Evolutionary conservation across 92 coral and sea anemone species (phyloP), one percentile per base, ranked within the genome.

Genomic region (Meandrina meandrites): DNA sequence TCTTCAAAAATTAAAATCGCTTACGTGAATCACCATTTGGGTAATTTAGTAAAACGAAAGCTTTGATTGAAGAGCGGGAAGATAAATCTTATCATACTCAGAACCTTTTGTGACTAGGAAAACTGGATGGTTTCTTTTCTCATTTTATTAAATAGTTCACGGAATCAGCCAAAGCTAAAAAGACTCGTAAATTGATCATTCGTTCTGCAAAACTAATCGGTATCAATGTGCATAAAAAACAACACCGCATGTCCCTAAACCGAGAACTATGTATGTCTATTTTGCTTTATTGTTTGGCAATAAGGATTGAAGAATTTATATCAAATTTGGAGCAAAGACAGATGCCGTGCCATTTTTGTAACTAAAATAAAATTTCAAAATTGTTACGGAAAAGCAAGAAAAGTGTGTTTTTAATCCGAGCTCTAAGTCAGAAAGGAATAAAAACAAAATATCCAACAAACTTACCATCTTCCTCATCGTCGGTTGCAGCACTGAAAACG

Each of bases 401-500:
- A 64, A 64, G 8, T 27, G 8, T 64, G 34, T 27, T 64, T 21
- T 9, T n/a, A 28, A 27, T 24, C 31, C 30, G 7, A 60, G 15
- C 31, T 66, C 1, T 17, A 5, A 3, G 34, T 66, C 32, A 30
- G 32, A 11, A 64, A 8, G 36, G 24, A 27, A 30, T 47, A 0
- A 4, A 31, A 45, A 66, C 31, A 30, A 81, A 47, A 45, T 7
- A 18, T 5, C 68, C 8, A 32, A 50, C 0, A 35, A 70, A 32
- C 86, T 83, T 35, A 83, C 86, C 86, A 53, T 56, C 80, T 56
- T 74, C 87, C 11, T 84, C 67, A 6, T 84, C 73, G 42, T 84
- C 71, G 21, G 80, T 34, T 27, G 56, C 42, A 73, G 77, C 87
- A 21, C 78, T 73, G 45, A 74, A 73, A 73, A 74, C 80, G 57